Percentiles rank a stretch among this genome's conserved stretches.
phyloP scores from a whole-genome alignment of 2,888 invertebrate species.

The Miltochrista miniata region DNA sequence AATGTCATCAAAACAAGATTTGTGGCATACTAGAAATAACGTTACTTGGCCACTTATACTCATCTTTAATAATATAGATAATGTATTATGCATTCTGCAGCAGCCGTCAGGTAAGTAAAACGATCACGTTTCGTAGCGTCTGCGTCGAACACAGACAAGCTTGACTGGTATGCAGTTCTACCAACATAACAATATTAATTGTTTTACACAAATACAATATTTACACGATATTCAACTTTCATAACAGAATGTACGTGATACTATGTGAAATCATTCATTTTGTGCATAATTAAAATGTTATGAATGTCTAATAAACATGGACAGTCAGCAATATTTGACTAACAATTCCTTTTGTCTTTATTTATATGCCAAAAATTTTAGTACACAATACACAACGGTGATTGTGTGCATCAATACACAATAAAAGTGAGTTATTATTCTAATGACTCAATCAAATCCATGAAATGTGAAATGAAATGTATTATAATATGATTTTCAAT shows the following conservation, averaged over 20 bases:
- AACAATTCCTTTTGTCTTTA: no score
- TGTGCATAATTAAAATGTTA: no score
- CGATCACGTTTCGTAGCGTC: constrained; percentile 57
- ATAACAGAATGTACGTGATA: not conserved
- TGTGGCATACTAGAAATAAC: constrained; percentile 18
- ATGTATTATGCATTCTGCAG: constrained; percentile 27
- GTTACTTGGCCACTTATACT: constrained; percentile 16
- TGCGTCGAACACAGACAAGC: constrained; percentile 29
- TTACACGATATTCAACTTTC: not conserved
- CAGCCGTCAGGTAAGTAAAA: constrained; percentile 51
- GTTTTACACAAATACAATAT: not conserved
- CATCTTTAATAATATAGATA: constrained; percentile 24
- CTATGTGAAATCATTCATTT: no score
- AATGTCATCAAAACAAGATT: constrained; percentile 25
- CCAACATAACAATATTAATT: constrained; percentile 21
- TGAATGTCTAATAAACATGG: no score
- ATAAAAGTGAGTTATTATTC: no score
- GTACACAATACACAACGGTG: no score
- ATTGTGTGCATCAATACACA: no score
- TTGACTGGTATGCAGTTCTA: constrained; percentile 30
- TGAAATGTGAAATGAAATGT: not conserved
- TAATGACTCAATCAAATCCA: no score
- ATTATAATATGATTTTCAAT: not conserved
- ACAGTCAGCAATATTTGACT: no score
- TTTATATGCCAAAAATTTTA: no score